Evolutionary conservation across 2,888 invertebrate genomes (phyloP), one percentile per base, ranked within the genome.

Genomic region (Drosophila putrida): DNA sequence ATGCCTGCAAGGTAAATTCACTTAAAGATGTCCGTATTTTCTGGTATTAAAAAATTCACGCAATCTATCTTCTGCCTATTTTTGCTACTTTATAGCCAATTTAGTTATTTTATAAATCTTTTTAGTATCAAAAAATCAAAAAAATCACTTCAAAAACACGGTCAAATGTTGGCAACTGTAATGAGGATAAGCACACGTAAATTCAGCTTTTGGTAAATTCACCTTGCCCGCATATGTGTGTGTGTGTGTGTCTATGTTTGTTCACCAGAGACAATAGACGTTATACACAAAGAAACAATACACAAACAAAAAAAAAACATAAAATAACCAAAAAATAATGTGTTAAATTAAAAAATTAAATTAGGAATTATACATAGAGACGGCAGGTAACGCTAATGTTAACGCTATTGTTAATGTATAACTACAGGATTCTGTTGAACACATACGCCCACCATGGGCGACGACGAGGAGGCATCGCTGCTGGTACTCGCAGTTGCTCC

Each of bases 371-470:
- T 53, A 54, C 20, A 62, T 66, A 71, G 25, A 73, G 75, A 70
- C 58, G 79, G 75, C 79, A 78, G 79, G 79, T 76, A 76, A 71
- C 64, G 62, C 81, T 92, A 92, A 89, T 20, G 20, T 20, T 20
- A 20, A 20, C 3, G 20, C 20, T 20, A 20, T 20, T 20, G 20
- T 20, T 20, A 20, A 20, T 98, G 98, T 93, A 97, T 98, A 93
- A 96, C 97, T 91, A 98, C 97, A 89, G 98, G 97, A 94, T 96
- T 97, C 94, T 97, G 97, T 93, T 97, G 96, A 91, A 97, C 96
- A 93, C 97, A 97, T 86, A 97, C 97, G 78, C 96, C 96, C 90
- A 97, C 96, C 96, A 97, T 96, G 82, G 96, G 96, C 90, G 96
- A 96, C 90, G 96, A 96, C 83, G 95, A 95, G 79, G 91, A 90